Evolutionary conservation across 30 jellyfish, hydroid and myxozoan genomes (phyloP).

Genomic region (Nemopilema nomurai): DNA sequence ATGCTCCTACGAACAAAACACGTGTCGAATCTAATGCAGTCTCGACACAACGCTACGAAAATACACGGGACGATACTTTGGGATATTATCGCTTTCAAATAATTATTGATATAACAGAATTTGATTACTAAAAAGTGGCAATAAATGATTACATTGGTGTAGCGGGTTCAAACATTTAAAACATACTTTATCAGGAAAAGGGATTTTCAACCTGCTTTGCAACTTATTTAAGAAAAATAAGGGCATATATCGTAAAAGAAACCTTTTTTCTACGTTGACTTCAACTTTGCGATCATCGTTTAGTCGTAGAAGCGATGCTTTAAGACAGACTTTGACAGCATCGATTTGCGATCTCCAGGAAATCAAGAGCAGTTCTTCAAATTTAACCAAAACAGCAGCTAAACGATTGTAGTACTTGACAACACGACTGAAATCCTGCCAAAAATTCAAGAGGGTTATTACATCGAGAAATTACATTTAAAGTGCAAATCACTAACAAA

Average conservation of each 20-base stretch:
- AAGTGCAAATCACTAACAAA: not conserved
- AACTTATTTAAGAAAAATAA: too few relatives aligned
- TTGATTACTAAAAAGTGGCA: too few relatives aligned
- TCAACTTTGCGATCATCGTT: slow-evolving; percentile 38
- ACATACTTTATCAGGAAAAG: not conserved
- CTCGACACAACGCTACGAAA: too few relatives aligned
- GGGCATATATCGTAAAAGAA: not conserved
- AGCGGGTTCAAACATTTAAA: not conserved
- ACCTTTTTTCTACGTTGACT: slow-evolving; percentile 71
- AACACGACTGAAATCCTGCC: slow-evolving; percentile 64
- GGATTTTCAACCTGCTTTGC: not conserved
- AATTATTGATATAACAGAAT: too few relatives aligned
- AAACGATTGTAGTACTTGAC: slow-evolving; percentile 71
- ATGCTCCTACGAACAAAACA: too few relatives aligned
- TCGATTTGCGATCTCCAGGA: slow-evolving; percentile 78
- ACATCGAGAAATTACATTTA: too few relatives aligned
- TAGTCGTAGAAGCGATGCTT: slow-evolving; percentile 61
- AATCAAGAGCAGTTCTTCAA: slow-evolving; percentile 70
- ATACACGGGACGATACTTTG: too few relatives aligned
- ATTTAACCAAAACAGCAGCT: slow-evolving; percentile 74
- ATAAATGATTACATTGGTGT: not conserved
- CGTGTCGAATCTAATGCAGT: too few relatives aligned
- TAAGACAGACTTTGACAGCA: slow-evolving; percentile 55
- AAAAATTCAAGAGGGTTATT: not conserved
- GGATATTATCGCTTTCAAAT: too few relatives aligned